Percentiles rank a stretch among this genome's conserved stretches.
Evolutionary conservation across 2,797 vertebrate species (phyloP).

Genomic region (Falco novaeseelandiae): DNA sequence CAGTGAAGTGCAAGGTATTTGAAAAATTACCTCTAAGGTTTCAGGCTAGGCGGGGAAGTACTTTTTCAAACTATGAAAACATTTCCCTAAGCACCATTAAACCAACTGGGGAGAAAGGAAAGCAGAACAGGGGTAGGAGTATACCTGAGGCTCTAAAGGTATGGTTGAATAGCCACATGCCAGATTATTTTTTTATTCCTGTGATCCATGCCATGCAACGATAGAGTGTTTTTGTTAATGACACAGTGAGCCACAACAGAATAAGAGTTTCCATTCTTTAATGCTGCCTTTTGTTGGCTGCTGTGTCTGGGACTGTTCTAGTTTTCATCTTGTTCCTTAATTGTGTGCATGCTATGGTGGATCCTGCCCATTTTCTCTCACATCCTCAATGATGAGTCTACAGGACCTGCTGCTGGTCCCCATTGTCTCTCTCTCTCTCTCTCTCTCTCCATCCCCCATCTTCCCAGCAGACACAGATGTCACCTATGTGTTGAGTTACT

Average conservation of each 20-base stretch:
- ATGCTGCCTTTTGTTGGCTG: background rate
- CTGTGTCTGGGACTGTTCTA: background rate
- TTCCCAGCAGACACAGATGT: background rate
- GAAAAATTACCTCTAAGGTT: constrained; percentile 64
- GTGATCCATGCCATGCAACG: background rate
- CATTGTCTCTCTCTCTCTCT: background rate
- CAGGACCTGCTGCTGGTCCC: background rate
- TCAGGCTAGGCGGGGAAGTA: background rate
- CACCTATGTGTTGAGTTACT: accelerated
- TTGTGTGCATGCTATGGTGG: background rate
- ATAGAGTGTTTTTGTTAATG: background rate
- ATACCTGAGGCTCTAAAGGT: background rate
- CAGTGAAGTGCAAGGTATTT: constrained; percentile 51
- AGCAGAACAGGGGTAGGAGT: background rate
- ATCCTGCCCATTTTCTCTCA: background rate
- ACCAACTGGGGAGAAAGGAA: background rate
- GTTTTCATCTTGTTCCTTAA: background rate
- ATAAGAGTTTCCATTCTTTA: background rate
- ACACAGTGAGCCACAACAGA: background rate
- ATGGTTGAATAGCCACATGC: background rate
- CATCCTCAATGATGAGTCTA: background rate
- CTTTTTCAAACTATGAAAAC: background rate
- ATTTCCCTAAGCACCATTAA: constrained; percentile 19
- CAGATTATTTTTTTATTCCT: constrained; percentile 3
- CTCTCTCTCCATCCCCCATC: background rate